Base-by-base conservation (phyloP, 2,888 invertebrate species). In the Mantis religiosa region DNA sequence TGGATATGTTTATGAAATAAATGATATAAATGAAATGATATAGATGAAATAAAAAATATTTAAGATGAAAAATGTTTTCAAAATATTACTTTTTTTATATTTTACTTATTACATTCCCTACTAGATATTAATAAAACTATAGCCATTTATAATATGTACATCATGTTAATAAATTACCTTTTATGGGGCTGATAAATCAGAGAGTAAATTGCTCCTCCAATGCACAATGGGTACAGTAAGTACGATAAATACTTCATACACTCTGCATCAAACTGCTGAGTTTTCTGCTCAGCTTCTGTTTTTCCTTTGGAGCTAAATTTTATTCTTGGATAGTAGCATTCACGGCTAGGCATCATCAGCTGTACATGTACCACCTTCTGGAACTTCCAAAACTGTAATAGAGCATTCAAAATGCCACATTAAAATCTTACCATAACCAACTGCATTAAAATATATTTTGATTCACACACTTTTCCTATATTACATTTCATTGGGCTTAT, bases 121-220 rank as follows among this genome's bases (percentile, higher is more conserved):
- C 4, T 30, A 30, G 30, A 34, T 6, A 7, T 4, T 7, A 41
- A 41, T 41, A 41, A 41, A 41, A 41, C 12, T 0, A 12, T 12
- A 41, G 41, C 12, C 12, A 41, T 41, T 12, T 41, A 41, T 41
- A 41, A 12, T 41, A 12, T 41, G 41, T 12, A 41, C 41, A 12
- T 1, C 6, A 41, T 41, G 41, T 20, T 20, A 15, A 3, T 20
- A 25, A 9, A 4, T 71, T 91, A 97, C 98, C 98, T 97, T 94
- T 97, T 98, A 71, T 99, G 99, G 25, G 98, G 98, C 91, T 97
- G 97, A 93, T 99, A 99, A 25, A 99, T 91, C 30, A 99, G 95
- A 9, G 98, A 98, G 94, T 99, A 99, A 14, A 97, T 92, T 12
- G 99, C 99, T 7, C 99, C 98, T 30, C 95, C 95, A 34, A 97